phyloP scores from a whole-genome alignment of 1,140 invertebrate genomes.

The Sesamia nonagrioides region DNA sequence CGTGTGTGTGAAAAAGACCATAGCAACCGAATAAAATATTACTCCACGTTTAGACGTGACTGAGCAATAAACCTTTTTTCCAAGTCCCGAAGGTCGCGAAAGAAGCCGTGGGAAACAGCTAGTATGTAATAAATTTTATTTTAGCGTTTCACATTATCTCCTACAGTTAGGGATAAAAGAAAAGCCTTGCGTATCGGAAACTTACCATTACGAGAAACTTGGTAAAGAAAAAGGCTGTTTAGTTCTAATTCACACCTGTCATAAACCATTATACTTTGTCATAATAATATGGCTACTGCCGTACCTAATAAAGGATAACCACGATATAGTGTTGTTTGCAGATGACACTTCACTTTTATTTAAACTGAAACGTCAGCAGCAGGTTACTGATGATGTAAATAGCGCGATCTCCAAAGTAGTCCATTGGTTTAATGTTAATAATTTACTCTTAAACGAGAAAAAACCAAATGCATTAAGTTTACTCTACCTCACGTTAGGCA shows the following conservation, averaged over 20 bases:
- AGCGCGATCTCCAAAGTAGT: too few relatives aligned
- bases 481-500: too few relatives aligned
- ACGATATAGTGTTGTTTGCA: too few relatives aligned
- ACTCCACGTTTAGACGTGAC: conserved; percentile 38
- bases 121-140: conserved; percentile 47
- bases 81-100: conserved; percentile 36
- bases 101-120: conserved; percentile 37
- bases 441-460: too few relatives aligned
- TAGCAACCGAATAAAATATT: conserved; percentile 46
- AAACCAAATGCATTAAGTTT: too few relatives aligned
- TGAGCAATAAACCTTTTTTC: conserved; percentile 44
- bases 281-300: not conserved
- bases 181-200: conserved; percentile 32
- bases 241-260: not conserved
- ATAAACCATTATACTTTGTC: not conserved
- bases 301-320: too few relatives aligned
- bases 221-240: not conserved
- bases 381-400: too few relatives aligned
- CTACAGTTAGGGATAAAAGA: conserved; percentile 21
- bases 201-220: too few relatives aligned
- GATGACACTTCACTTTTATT: too few relatives aligned
- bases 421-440: too few relatives aligned
- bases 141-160: conserved; percentile 46
- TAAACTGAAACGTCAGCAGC: too few relatives aligned
- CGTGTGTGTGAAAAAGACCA: not conserved